Evolutionary conservation across 2,797 vertebrate genomes (phyloP), one percentile per base, ranked within the genome.

Genomic region (Oreochromis mossambicus): DNA sequence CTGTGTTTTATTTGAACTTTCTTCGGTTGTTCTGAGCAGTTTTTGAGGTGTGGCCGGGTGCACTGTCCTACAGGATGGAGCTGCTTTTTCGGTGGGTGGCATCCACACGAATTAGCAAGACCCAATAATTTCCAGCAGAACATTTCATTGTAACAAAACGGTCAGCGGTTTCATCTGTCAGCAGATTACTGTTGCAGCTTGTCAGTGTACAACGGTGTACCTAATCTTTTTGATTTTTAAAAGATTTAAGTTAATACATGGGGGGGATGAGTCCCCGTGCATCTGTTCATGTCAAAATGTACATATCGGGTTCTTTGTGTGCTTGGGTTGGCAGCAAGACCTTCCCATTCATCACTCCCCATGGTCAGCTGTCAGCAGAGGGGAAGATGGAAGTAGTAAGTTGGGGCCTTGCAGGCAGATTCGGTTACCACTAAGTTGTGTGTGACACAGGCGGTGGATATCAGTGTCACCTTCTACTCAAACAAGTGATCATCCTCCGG

Each of bases 301-400:
- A 91, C 86, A 83, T 87, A 85, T 91, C 26, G n/a, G 66, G 56
- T 21, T 86, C 88, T 87, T 81, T 82, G 90, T 89, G 86, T 48
- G 88, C 43, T 80, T 76, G 82, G 51, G 51, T 63, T 50, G 88
- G 84, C 90, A 82, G 78, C 78, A 83, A 89, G 90, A 93, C 90
- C 91, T 80, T 61, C 75, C 91, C 92, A 94, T 94, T 93, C 93
- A 95, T 93, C 93, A 94, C 83, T 89, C 80, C 83, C 81, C 90
- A 88, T 85, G 92, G 93, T 95, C 94, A 95, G 95, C 95, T 95
- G 94, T 95, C 95, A 94, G 94, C 92, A 8, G 86, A 91, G 76
- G 86, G 85, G 87, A 87, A 88, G 89, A 91, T 94, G 94, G 93
- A 88, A 92, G 94, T 91, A 92, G 92, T 94, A 93, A 91, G 78